phyloP scores from a whole-genome alignment of 1,140 invertebrate species.

The Scylla paramamosain region DNA sequence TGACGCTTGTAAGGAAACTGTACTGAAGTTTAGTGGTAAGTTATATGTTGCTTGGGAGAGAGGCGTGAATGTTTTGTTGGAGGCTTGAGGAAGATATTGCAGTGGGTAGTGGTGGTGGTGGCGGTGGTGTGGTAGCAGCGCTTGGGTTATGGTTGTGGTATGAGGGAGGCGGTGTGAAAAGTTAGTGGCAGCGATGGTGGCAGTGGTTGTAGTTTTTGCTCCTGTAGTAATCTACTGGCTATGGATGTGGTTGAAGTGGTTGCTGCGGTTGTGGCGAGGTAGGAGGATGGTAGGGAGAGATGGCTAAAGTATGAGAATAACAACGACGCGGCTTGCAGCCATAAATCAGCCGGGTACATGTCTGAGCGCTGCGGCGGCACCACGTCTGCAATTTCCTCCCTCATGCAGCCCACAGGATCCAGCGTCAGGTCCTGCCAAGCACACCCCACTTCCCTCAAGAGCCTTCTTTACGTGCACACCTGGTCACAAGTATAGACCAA shows the following conservation, averaged over 20 bases:
- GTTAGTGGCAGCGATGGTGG: background rate
- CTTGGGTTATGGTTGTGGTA: background rate
- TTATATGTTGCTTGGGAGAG: background rate
- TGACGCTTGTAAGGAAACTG: background rate
- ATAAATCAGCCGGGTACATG: background rate
- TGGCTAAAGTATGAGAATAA: background rate
- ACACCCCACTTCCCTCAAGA: background rate
- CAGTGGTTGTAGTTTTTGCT: constrained; percentile 9
- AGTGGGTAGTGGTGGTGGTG: background rate
- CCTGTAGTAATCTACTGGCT: background rate
- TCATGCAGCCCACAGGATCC: constrained; percentile 4
- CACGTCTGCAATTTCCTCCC: background rate
- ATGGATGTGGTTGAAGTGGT: constrained; percentile 6
- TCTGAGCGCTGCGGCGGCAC: background rate
- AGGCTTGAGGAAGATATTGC: background rate
- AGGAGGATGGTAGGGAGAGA: background rate
- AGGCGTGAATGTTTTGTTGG: too few relatives aligned
- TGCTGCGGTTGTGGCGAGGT: constrained; percentile 1
- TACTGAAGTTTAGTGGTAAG: background rate
- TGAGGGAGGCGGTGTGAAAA: background rate
- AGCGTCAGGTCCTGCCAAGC: background rate
- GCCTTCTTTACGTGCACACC: background rate
- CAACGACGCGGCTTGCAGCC: constrained; percentile 7
- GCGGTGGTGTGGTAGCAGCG: background rate
- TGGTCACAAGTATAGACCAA: background rate